These are phyloP conservation scores for Athalia circularis DNA, from an alignment of 2,888 invertebrate genomes.

Conservation along the genomic window DNA sequence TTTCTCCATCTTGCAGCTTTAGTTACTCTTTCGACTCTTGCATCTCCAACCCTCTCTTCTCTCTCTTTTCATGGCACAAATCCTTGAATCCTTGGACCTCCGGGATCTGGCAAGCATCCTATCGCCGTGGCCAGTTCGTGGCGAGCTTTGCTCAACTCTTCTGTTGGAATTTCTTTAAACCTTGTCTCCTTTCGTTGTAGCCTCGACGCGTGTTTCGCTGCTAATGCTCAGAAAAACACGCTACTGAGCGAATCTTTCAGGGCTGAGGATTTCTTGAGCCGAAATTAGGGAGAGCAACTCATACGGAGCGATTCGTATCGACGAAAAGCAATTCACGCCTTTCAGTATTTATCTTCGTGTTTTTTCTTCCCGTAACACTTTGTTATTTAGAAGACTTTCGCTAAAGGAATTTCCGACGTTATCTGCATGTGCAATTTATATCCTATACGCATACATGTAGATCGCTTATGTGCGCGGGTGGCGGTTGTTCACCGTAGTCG, in stretches of 20 bases:
- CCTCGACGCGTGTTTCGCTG: not conserved
- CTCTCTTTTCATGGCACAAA: slow-evolving; percentile 12
- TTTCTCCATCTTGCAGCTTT: not conserved
- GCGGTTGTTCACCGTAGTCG: slow-evolving; percentile 10
- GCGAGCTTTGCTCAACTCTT: slow-evolving; percentile 27
- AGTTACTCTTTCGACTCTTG: slow-evolving; percentile 4
- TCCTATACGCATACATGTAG: not conserved
- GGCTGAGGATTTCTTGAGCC: not conserved
- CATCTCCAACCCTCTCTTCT: slow-evolving; percentile 9
- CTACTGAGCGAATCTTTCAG: not conserved
- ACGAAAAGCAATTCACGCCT: no score
- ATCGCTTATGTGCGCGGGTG: not conserved
- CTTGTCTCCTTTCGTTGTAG: not conserved
- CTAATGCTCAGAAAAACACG: slow-evolving; percentile 7
- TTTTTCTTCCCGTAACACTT: no score
- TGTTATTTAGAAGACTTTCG: no score
- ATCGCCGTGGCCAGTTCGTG: slow-evolving; percentile 44
- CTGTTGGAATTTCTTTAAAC: slow-evolving; percentile 13
- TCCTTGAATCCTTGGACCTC: slow-evolving; percentile 42
- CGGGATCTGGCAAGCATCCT: slow-evolving; percentile 37
- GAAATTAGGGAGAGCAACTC: not conserved
- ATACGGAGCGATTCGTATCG: no score
- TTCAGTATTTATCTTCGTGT: no score
- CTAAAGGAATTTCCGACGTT: no score
- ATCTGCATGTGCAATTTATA: no score